Conservation (phyloP, 2,888 invertebrate genomes). For the Vesta saturnalis region DNA sequence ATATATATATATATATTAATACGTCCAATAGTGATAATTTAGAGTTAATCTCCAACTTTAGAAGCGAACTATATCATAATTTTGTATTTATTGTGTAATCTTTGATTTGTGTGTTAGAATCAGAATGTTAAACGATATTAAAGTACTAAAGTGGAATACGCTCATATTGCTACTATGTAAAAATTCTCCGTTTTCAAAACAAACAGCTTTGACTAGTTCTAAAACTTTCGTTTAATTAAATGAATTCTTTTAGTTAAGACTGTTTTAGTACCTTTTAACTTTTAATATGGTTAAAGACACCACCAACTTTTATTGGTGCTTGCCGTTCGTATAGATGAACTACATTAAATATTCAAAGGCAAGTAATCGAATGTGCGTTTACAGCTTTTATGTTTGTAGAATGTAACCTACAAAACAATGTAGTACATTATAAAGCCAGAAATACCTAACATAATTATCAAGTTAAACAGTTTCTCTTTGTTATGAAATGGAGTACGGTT, state of each 20-base stretch:
- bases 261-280: slow-evolving; percentile 20
- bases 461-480: slow-evolving; percentile 29
- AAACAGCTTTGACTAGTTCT: background rate
- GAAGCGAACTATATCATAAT: too few relatives aligned
- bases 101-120: too few relatives aligned
- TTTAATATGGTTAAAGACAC: slow-evolving; percentile 26
- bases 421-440: slow-evolving; percentile 16
- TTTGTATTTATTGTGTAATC: too few relatives aligned
- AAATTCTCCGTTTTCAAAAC: background rate
- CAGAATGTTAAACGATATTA: too few relatives aligned
- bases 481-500: background rate
- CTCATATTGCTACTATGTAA: too few relatives aligned
- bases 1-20: too few relatives aligned
- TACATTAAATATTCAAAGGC: slow-evolving; percentile 27
- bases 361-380: slow-evolving; percentile 29
- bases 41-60: too few relatives aligned
- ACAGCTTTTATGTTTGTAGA: slow-evolving; percentile 24
- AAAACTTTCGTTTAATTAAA: background rate
- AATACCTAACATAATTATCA: slow-evolving; percentile 22
- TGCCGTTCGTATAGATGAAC: slow-evolving; percentile 27
- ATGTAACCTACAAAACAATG: slow-evolving; percentile 21
- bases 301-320: slow-evolving; percentile 26
- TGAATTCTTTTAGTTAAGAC: background rate
- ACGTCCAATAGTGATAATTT: too few relatives aligned
- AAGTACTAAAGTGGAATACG: too few relatives aligned